Conservation (phyloP, 2,888 invertebrate genomes). For the Ypsolopha sequella region DNA sequence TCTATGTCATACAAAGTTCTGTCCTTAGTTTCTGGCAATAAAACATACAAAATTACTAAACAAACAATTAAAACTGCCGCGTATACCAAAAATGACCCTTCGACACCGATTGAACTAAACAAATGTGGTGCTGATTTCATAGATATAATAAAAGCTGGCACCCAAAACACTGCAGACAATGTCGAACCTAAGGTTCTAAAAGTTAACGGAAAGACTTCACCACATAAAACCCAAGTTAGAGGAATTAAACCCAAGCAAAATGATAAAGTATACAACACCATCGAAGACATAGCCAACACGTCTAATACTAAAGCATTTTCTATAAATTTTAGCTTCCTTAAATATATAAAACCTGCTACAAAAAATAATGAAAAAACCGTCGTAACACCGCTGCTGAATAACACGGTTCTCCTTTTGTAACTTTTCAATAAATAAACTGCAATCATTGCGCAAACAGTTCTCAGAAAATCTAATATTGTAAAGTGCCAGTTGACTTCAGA, state of each 20-base stretch:
- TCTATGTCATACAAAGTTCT: conserved; percentile 5
- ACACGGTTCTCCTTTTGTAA: background rate
- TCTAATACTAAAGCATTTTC: background rate
- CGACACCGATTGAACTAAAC: conserved; percentile 16
- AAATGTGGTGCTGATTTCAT: conserved; percentile 21
- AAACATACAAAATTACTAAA: background rate
- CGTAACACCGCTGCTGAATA: conserved; percentile 1
- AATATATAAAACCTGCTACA: background rate
- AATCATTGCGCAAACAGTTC: background rate
- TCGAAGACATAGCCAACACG: conserved; percentile 1
- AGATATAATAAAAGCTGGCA: conserved; percentile 15
- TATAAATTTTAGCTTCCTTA: background rate
- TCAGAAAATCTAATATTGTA: background rate
- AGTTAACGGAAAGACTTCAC: conserved; percentile 20
- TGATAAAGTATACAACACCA: background rate
- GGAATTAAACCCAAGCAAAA: conserved; percentile 14
- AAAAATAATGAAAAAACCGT: background rate
- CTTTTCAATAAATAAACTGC: background rate
- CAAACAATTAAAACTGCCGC: background rate
- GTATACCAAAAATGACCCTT: conserved; percentile 12
- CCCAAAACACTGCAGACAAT: background rate
- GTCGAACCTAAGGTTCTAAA: conserved; percentile 14
- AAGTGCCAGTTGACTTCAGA: background rate
- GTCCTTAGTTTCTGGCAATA: conserved; percentile 6
- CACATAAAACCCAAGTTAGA: conserved; percentile 15